Evolutionary conservation across 2,797 vertebrate genomes (phyloP).

Genomic region (Phrynocephalus forsythii): DNA sequence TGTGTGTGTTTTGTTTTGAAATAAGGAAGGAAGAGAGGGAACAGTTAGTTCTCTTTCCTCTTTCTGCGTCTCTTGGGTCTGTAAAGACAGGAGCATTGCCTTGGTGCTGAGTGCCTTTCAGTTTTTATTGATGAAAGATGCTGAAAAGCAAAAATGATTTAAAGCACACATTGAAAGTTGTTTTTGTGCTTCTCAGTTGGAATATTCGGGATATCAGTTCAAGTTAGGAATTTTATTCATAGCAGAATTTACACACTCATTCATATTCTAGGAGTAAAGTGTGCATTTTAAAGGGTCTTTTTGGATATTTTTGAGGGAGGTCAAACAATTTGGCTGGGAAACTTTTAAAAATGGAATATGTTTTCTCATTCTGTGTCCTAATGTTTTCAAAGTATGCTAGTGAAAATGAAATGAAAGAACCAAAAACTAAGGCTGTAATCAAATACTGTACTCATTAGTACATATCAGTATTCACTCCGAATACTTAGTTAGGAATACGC

Average conservation of each 20-base stretch:
- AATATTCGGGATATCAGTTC: background rate
- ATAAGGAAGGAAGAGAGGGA: conserved; percentile 3
- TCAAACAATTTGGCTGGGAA: background rate
- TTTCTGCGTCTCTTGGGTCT: conserved; percentile 33
- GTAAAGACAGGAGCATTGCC: background rate
- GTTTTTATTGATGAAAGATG: background rate
- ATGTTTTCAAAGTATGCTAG: conserved; percentile 4
- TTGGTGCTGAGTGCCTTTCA: background rate
- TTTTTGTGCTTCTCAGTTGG: background rate
- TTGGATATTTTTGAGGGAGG: background rate
- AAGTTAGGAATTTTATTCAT: background rate
- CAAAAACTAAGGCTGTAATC: background rate
- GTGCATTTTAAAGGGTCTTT: conserved; percentile 6
- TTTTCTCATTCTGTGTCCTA: background rate
- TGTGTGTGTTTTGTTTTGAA: background rate
- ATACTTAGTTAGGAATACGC: background rate
- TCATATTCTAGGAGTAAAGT: background rate
- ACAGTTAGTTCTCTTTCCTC: background rate
- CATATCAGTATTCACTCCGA: no score
- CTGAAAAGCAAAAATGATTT: background rate
- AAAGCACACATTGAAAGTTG: background rate
- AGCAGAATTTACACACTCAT: background rate
- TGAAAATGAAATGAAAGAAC: conserved; percentile 21
- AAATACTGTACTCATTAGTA: background rate
- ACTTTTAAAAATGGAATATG: conserved; percentile 13